These are phyloP conservation scores for Polypterus bichir DNA, from an alignment of 2,113 vertebrate species.

Conservation along the genomic window DNA sequence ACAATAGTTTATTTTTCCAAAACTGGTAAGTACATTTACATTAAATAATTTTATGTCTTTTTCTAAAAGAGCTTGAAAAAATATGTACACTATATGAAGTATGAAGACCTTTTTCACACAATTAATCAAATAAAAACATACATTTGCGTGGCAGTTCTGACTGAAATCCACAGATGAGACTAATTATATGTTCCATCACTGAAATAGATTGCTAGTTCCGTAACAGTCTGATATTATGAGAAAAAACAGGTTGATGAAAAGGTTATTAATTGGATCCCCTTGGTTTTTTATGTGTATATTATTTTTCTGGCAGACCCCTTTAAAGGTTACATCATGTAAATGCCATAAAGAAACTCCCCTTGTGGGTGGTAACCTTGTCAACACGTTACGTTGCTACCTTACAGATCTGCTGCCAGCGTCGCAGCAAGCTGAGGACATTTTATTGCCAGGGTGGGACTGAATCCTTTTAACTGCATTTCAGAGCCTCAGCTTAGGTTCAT, in stretches of 20 bases:
- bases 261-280: slow-evolving; percentile 12
- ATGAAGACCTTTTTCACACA: too few relatives aligned
- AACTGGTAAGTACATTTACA: too few relatives aligned
- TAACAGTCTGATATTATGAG: slow-evolving; percentile 2
- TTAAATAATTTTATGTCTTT: too few relatives aligned
- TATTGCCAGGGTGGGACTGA: background rate
- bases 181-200: slow-evolving; percentile 14
- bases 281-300: background rate
- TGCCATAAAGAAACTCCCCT: slow-evolving; percentile 1
- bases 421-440: background rate
- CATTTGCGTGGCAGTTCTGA: too few relatives aligned
- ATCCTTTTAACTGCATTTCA: background rate
- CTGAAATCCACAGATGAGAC: slow-evolving; percentile 12
- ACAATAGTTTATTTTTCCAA: too few relatives aligned
- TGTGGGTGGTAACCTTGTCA: slow-evolving; percentile 7
- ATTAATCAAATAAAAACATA: too few relatives aligned
- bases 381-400: slow-evolving; percentile 3
- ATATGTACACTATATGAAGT: too few relatives aligned
- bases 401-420: slow-evolving; percentile 1
- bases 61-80: too few relatives aligned
- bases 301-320: background rate
- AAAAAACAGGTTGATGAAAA: slow-evolving; percentile 17
- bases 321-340: slow-evolving; percentile 8
- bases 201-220: slow-evolving; percentile 10
- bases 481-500: too few relatives aligned